Conservation (phyloP, 2,888 invertebrate species). For the Camponotus fellah region DNA sequence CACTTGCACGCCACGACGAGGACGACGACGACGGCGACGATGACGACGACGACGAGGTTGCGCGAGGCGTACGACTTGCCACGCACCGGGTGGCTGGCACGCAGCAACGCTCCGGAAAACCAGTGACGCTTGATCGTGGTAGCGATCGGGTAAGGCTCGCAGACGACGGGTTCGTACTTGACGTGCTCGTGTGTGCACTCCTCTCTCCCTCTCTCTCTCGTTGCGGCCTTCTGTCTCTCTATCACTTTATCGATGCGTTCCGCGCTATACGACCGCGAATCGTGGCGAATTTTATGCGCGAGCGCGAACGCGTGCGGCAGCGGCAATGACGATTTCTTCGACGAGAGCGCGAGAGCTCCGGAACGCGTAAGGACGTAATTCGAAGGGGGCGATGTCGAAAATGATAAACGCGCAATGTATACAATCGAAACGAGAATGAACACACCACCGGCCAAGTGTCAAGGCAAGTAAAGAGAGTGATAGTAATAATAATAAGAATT, state of each 20-base stretch:
- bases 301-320: constrained; percentile 37
- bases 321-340: constrained; percentile 7
- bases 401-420: constrained; percentile 62
- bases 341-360: constrained; percentile 48
- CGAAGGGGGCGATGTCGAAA: constrained; percentile 47
- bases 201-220: constrained; percentile 48
- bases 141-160: constrained; percentile 43
- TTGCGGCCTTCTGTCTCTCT: constrained; percentile 25
- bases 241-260: constrained; percentile 44
- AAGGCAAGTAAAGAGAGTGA: constrained; percentile 54
- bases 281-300: constrained; percentile 58
- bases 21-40: constrained; percentile 44
- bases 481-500: constrained; percentile 81
- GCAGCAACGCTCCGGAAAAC: constrained; percentile 1
- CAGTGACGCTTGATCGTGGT: constrained; percentile 47
- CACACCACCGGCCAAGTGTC: constrained; percentile 69
- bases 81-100: constrained; percentile 19
- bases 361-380: constrained; percentile 43
- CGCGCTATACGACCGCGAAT: constrained; percentile 23
- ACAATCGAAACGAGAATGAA: constrained; percentile 64
- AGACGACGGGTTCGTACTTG: constrained; percentile 38
- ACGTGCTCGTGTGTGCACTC: constrained; percentile 1
- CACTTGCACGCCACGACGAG: constrained; percentile 22
- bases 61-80: constrained; percentile 50
- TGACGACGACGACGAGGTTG: constrained; percentile 48